These are phyloP conservation scores for Jaculus jaculus DNA, from an alignment of 2,113 vertebrate species.

Conservation along the genomic window DNA sequence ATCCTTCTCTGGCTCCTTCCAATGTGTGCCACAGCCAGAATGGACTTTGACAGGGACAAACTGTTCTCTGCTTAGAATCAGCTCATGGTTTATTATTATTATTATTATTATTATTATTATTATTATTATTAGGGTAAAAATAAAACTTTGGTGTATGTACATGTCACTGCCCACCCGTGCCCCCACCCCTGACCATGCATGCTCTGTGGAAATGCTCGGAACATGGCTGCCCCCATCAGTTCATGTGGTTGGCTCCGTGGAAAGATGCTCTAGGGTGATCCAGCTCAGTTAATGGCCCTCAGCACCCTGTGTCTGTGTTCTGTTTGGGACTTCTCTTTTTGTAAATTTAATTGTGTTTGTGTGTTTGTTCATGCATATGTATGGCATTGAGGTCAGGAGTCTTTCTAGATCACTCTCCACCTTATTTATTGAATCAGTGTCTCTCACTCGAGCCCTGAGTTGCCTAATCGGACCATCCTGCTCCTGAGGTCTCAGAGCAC, in stretches of 20 bases:
- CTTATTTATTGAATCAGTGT: too few relatives aligned
- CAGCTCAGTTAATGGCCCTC: fast-evolving
- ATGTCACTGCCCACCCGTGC: fast-evolving
- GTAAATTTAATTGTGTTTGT: too few relatives aligned
- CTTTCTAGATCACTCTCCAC: too few relatives aligned
- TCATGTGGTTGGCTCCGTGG: neutral
- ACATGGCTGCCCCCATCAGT: too few relatives aligned
- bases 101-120: neutral
- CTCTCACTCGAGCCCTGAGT: neutral
- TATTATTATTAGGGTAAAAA: neutral
- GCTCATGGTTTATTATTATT: fast-evolving
- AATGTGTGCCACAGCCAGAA: fast-evolving
- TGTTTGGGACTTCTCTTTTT: too few relatives aligned
- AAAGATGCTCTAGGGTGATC: neutral
- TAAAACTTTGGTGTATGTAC: fast-evolving
- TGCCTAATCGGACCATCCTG: neutral
- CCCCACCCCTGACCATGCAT: fast-evolving
- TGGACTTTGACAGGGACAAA: neutral
- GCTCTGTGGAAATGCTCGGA: neutral
- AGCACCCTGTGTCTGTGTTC: neutral
- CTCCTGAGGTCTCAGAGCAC: neutral
- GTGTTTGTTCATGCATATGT: too few relatives aligned
- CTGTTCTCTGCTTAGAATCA: too few relatives aligned
- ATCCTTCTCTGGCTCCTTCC: neutral
- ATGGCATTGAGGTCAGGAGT: too few relatives aligned